A percentile compares a stretch with the other conserved stretches of the same genome.
Conservation (phyloP, 2,113 vertebrate genomes). For the Garra rufa region DNA sequence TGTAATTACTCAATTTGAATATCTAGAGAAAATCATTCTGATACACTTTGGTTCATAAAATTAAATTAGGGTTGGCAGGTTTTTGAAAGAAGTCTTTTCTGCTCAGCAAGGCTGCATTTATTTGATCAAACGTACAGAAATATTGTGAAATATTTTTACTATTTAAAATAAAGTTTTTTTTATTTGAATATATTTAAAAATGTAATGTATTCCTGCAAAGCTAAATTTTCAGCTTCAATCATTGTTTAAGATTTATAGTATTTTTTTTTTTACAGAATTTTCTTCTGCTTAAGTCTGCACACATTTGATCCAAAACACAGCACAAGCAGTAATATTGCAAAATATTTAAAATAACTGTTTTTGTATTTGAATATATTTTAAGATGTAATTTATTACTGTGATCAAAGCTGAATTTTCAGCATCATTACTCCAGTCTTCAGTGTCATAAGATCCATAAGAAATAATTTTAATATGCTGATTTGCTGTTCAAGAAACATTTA, state of each 20-base stretch:
- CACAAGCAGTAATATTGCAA: background rate
- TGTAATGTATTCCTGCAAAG: background rate
- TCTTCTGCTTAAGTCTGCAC: background rate
- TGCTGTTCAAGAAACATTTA: too few relatives aligned
- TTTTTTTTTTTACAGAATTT: background rate
- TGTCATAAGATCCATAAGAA: background rate
- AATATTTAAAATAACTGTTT: background rate
- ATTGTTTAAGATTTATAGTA: too few relatives aligned
- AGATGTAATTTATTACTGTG: background rate
- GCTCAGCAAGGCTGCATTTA: background rate
- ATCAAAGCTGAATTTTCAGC: background rate
- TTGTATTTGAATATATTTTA: background rate
- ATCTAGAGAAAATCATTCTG: background rate
- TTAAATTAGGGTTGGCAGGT: background rate
- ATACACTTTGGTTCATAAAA: too few relatives aligned
- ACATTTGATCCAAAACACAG: background rate
- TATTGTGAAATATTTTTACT: background rate
- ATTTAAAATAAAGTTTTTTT: background rate
- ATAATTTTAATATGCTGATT: background rate
- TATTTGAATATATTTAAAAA: background rate
- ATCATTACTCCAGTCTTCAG: background rate
- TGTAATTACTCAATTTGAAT: background rate
- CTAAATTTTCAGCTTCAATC: too few relatives aligned
- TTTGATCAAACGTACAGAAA: background rate
- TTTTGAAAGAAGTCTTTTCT: background rate